These are phyloP conservation scores for Drosophila flavopinicola DNA, from an alignment of 2,888 invertebrate genomes.

Conservation along the genomic window DNA sequence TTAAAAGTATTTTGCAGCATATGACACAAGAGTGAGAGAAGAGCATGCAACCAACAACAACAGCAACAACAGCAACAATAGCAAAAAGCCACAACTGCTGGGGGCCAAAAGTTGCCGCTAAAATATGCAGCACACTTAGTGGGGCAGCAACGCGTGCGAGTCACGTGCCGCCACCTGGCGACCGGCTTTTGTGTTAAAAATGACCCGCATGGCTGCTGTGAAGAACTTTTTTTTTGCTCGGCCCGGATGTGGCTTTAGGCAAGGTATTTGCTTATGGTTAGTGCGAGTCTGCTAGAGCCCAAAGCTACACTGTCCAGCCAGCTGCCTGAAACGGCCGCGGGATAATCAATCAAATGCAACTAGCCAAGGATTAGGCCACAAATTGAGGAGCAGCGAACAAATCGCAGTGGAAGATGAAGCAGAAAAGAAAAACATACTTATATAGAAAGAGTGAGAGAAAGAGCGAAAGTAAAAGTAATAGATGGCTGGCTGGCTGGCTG, in stretches of 20 bases:
- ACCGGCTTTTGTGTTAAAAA: constrained; percentile 26
- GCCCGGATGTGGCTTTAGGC: constrained; percentile 32
- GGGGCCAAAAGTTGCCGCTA: constrained; percentile 49
- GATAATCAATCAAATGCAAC: constrained; percentile 52
- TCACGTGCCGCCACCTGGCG: constrained; percentile 67
- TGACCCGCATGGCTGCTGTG: constrained; percentile 38
- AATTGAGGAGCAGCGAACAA: constrained; percentile 22
- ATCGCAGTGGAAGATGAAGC: background rate
- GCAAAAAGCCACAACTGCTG: constrained; percentile 23
- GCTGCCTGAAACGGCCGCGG: constrained; percentile 1
- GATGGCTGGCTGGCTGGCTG: too few species aligned
- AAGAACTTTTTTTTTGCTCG: constrained; percentile 17
- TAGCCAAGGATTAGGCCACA: constrained; percentile 26
- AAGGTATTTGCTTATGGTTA: constrained; percentile 62
- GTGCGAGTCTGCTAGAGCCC: constrained; percentile 21
- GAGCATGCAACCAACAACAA: constrained; percentile 21
- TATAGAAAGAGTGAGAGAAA: background rate
- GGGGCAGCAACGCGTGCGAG: constrained; percentile 57
- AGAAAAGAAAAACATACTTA: constrained; percentile 3
- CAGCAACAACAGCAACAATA: constrained; percentile 24
- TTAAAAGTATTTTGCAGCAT: constrained; percentile 71
- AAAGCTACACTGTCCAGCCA: constrained; percentile 4
- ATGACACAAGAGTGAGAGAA: constrained; percentile 41
- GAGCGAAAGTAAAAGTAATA: constrained; percentile 53
- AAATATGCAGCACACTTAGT: constrained; percentile 70